A percentile compares a stretch with the other conserved stretches of the same genome.
Evolutionary conservation across 2,113 vertebrate genomes (phyloP).

Genomic region (Sardina pilchardus): DNA sequence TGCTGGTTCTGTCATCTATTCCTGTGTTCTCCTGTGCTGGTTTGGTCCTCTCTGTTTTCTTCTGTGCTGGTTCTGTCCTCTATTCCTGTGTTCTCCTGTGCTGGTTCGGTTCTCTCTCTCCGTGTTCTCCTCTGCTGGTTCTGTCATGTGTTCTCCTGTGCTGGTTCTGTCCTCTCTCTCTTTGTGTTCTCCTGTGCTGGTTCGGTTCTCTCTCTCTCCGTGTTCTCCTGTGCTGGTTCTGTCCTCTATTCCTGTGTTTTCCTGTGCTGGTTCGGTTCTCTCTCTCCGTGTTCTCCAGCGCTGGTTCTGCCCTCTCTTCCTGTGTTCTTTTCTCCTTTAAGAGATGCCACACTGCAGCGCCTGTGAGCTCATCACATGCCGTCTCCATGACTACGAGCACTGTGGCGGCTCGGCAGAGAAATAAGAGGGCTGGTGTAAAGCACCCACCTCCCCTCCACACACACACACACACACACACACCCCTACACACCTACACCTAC

Average conservation of each 20-base stretch:
- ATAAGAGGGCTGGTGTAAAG: conserved; percentile 70
- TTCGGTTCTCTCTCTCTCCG: not conserved
- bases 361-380: conserved; percentile 76
- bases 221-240: too few species aligned
- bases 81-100: too few species aligned
- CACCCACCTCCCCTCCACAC: not conserved
- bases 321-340: conserved; percentile 60
- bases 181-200: too few species aligned
- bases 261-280: too few species aligned
- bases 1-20: too few species aligned
- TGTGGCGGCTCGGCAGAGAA: conserved; percentile 74
- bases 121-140: not conserved
- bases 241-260: too few species aligned
- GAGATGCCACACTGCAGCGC: conserved; percentile 64
- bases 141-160: too few species aligned
- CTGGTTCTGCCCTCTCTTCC: not conserved
- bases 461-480: not conserved
- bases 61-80: too few species aligned
- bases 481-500: not conserved
- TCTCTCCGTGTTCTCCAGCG: not conserved
- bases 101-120: too few species aligned
- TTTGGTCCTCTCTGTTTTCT: too few species aligned
- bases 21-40: too few species aligned
- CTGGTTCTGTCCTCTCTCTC: not conserved
- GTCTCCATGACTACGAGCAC: conserved; percentile 75